Evolutionary conservation across 2,888 invertebrate species (phyloP).

Genomic region (Ophion ellenae): DNA sequence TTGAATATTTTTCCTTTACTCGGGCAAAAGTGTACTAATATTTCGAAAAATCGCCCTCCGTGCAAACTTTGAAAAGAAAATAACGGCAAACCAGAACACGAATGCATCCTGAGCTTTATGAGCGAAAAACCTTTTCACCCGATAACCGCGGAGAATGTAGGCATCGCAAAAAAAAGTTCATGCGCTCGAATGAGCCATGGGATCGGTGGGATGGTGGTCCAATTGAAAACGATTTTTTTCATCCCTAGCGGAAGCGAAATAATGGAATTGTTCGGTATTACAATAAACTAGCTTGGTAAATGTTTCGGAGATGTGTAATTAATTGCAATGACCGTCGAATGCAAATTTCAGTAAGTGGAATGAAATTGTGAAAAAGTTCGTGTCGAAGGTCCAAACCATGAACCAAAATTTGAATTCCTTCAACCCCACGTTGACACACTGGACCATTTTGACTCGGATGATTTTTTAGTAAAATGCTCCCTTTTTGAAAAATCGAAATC

Average conservation of each 20-base stretch:
- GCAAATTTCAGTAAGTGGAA: background rate
- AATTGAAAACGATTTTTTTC: background rate
- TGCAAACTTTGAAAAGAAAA: background rate
- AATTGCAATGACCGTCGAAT: background rate
- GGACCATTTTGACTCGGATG: too few species aligned
- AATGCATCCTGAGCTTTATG: background rate
- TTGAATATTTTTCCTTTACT: background rate
- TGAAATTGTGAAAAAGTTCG: too few species aligned
- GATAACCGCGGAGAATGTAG: background rate
- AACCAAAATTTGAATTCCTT: too few species aligned
- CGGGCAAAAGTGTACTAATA: background rate
- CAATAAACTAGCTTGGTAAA: background rate
- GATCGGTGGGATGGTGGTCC: background rate
- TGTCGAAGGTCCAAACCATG: too few species aligned
- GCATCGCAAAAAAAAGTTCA: background rate
- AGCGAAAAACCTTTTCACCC: background rate
- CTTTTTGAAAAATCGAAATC: too few species aligned
- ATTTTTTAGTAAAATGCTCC: too few species aligned
- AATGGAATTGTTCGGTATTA: too few species aligned
- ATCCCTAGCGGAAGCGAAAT: background rate
- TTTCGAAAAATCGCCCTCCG: background rate
- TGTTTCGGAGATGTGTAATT: background rate
- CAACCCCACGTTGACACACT: too few species aligned
- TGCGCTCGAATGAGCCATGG: background rate
- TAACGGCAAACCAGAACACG: background rate